Evolutionary conservation across 2,797 vertebrate genomes (phyloP).

Genomic region (Centroberyx gerrardi): DNA sequence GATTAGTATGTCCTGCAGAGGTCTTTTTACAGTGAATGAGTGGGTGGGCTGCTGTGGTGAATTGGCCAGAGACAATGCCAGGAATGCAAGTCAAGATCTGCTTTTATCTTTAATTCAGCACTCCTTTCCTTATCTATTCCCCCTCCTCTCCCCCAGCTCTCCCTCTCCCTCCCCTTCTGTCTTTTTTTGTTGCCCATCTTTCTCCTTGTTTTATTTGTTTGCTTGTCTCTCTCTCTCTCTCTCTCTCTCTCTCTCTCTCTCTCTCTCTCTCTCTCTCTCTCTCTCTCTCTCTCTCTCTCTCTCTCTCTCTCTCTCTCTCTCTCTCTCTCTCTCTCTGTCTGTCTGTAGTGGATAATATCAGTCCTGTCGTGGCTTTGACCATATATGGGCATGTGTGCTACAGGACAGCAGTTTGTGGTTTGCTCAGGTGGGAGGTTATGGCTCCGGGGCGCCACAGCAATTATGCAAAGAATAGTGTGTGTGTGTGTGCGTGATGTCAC

Average conservation of each 20-base stretch:
- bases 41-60: constrained; percentile 68
- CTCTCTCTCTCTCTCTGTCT: constrained; percentile 25
- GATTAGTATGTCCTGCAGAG: constrained; percentile 40
- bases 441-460: constrained; percentile 33
- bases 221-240: constrained; percentile 25
- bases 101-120: constrained; percentile 71
- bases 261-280: constrained; percentile 18
- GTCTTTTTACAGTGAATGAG: constrained; percentile 36
- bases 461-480: constrained; percentile 18
- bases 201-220: constrained; percentile 53
- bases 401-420: constrained; percentile 57
- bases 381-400: constrained; percentile 75
- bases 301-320: too few species aligned
- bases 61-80: constrained; percentile 72
- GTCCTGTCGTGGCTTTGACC: constrained; percentile 67
- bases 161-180: constrained; percentile 16
- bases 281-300: constrained; percentile 13
- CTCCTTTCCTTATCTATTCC: constrained; percentile 56
- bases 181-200: background rate
- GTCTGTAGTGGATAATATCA: constrained; percentile 59
- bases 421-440: constrained; percentile 74
- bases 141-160: constrained; percentile 15
- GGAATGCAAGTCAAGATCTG: constrained; percentile 80
- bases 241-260: constrained; percentile 11
- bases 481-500: constrained; percentile 21